Evolutionary conservation across 2,113 vertebrate genomes (phyloP), one percentile per base, ranked within the genome.

Genomic region (Thermophis baileyi): DNA sequence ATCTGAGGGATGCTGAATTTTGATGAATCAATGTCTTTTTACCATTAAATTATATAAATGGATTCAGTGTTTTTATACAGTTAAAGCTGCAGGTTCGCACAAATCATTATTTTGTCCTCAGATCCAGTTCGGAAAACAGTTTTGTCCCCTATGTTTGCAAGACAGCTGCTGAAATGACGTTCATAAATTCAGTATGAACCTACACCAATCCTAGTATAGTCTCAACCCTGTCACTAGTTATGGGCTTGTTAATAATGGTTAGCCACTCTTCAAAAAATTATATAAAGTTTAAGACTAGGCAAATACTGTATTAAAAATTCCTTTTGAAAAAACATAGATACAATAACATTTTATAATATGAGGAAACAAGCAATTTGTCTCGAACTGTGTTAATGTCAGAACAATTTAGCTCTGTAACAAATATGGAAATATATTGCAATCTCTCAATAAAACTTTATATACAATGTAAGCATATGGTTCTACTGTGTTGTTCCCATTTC

Each of bases 401-500:
- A 91, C 30, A 91, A 86, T 85, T 85, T 91, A 86, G 85, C 74
- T 86, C 24, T 91, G 54, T 85, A 54, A 85, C 85, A 85, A 54
- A 91, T 86, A 85, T 81, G 90, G 89, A 95, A 4, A 91, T 89
- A 74, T 30, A 27, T 91, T 27, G n/a, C 81, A 94, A 92, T 92
- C 16, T 91, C 91, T 40, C 88, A 90, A 90, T 90, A 60, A 85
- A 93, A 93, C 91, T 96, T 95, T 96, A 94, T 54, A 92, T 74
- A 88, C 63, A 88, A 74, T 53, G 74, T 74, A 92, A 87, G 16
- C 22, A n/a, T n/a, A 44, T 44, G 49, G 85, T 93, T 89, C 81
- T 96, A 81, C 35, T 81, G 18, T 22, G 7, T 44, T 81, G 7
- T 81, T 44, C 7, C 35, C 74, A 44, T 81, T 22, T 81, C 18